Percentiles rank a stretch among this genome's conserved stretches.
phyloP scores from a whole-genome alignment of 2,888 invertebrate genomes.

The Rhamnusium bicolor region DNA sequence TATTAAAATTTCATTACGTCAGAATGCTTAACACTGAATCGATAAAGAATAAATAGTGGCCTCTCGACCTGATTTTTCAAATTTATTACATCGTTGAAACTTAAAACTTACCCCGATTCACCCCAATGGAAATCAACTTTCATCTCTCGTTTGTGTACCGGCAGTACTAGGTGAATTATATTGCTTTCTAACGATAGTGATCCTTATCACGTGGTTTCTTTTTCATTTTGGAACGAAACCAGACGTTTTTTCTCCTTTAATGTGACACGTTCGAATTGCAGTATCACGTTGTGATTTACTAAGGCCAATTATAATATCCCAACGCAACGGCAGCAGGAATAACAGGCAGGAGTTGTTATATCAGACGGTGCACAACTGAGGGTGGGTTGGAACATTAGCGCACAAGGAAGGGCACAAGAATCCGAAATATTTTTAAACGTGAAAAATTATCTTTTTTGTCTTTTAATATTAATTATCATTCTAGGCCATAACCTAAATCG shows the following conservation, averaged over 20 bases:
- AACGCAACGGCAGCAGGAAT: conserved; percentile 23
- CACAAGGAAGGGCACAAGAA: not conserved
- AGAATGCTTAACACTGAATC: not conserved
- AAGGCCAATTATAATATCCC: conserved; percentile 38
- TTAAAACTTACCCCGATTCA: conserved; percentile 2
- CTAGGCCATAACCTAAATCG: too few species aligned
- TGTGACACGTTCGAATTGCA: conserved; percentile 40
- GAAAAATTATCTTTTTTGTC: not conserved
- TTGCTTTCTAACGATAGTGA: conserved; percentile 26
- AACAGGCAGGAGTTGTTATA: conserved; percentile 37
- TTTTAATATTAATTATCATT: too few species aligned
- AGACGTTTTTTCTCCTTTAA: conserved; percentile 33
- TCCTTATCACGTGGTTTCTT: conserved; percentile 33
- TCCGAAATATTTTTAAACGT: not conserved
- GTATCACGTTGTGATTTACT: conserved; percentile 40
- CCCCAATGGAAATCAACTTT: conserved; percentile 6
- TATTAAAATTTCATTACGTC: not conserved
- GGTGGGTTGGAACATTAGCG: conserved; percentile 18
- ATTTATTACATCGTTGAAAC: conserved; percentile 2
- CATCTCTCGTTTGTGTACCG: conserved; percentile 3
- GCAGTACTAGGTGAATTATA: conserved; percentile 24
- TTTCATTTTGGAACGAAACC: conserved; percentile 30
- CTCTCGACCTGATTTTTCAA: not conserved
- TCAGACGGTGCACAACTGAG: conserved; percentile 23
- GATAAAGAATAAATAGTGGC: not conserved